A percentile compares a stretch with the other conserved stretches of the same genome.
Evolutionary conservation across 2,797 vertebrate species (phyloP).

Genomic region (Tolypeutes matacus): DNA sequence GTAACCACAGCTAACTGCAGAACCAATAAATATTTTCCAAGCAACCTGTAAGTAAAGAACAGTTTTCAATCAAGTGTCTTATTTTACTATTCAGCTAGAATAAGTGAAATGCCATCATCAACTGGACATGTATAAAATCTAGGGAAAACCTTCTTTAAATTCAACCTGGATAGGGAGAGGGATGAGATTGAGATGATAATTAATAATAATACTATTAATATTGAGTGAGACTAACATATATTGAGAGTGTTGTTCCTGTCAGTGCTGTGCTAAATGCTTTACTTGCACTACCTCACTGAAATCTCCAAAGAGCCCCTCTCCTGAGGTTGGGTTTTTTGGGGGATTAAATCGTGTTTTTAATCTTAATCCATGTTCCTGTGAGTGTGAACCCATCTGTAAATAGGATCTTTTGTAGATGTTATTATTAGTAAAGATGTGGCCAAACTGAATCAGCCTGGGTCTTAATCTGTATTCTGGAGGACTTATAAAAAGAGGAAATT

Average conservation of each 20-base stretch:
- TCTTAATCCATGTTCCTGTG: too few relatives aligned
- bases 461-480: too few relatives aligned
- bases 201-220: not conserved
- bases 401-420: too few relatives aligned
- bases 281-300: not conserved
- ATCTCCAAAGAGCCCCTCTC: not conserved
- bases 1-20: not conserved
- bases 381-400: too few relatives aligned
- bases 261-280: not conserved
- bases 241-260: not conserved
- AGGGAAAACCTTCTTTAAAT: not conserved
- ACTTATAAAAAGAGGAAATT: too few relatives aligned
- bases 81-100: not conserved
- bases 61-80: constrained; percentile 4
- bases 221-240: not conserved
- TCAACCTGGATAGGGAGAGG: not conserved
- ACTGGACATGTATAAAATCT: not conserved
- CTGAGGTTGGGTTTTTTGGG: not conserved
- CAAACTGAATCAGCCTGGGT: too few relatives aligned
- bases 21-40: constrained; percentile 54
- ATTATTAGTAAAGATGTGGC: too few relatives aligned
- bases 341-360: too few relatives aligned
- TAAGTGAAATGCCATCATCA: not conserved
- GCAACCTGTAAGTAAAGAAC: not conserved
- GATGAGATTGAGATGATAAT: not conserved